phyloP scores from a whole-genome alignment of 1,140 invertebrate species.

The Pseudomyrmex cubaensis region DNA sequence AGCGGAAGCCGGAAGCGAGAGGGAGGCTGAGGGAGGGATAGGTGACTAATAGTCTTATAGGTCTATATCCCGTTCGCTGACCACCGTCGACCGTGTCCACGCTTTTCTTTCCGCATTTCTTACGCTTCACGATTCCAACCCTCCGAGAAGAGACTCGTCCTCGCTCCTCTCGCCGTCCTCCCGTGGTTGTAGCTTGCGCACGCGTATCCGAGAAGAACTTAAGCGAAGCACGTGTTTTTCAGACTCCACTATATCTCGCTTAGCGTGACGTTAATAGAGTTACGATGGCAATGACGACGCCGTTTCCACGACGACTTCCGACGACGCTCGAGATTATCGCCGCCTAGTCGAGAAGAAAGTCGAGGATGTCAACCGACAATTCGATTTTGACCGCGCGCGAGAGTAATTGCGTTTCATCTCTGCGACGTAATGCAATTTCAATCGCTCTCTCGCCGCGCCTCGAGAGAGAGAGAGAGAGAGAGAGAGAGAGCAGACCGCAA shows the following conservation, averaged over 20 bases:
- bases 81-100: conserved; percentile 67
- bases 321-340: conserved; percentile 50
- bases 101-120: conserved; percentile 66
- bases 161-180: not conserved
- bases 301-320: conserved; percentile 11
- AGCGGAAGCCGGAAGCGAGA: conserved; percentile 65
- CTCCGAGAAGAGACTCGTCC: not conserved
- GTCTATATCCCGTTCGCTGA: conserved; percentile 69
- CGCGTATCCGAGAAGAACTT: not conserved
- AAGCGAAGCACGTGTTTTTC: conserved; percentile 53
- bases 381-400: not conserved
- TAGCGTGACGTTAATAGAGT: conserved; percentile 59
- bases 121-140: conserved; percentile 34
- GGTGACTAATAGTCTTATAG: conserved; percentile 76
- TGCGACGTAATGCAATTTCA: not conserved
- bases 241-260: conserved; percentile 51
- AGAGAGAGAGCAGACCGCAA: not conserved
- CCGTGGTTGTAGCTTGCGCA: conserved; percentile 17
- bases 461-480: not conserved
- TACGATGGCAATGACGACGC: conserved; percentile 51
- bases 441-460: not conserved
- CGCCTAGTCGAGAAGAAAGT: not conserved
- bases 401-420: conserved; percentile 33
- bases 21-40: conserved; percentile 37
- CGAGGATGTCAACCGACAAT: conserved; percentile 32